These are phyloP conservation scores for Galeopsomyia nigrocyanea DNA, from an alignment of 2,888 invertebrate species.

Conservation along the genomic window DNA sequence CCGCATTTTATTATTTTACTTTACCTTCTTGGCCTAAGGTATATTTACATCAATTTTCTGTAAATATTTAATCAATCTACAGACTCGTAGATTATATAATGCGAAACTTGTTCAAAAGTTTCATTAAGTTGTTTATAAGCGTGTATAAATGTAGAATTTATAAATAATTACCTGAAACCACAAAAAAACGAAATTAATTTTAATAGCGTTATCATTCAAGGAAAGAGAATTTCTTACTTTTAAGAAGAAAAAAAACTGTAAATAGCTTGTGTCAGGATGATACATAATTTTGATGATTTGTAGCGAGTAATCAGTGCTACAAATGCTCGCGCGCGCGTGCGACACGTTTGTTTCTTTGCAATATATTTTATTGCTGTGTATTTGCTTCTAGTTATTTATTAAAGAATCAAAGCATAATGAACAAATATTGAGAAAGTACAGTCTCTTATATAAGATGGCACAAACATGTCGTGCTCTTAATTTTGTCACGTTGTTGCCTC, in stretches of 20 bases:
- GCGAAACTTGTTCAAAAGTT: slow-evolving; percentile 29
- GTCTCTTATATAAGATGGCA: not conserved
- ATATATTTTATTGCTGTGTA: slow-evolving; percentile 26
- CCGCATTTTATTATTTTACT: no score
- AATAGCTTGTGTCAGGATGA: slow-evolving; percentile 19
- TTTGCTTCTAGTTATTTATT: slow-evolving; percentile 15
- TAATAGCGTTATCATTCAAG: slow-evolving; percentile 25
- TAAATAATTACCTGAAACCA: slow-evolving; percentile 17
- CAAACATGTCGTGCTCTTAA: slow-evolving; percentile 8
- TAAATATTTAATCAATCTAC: slow-evolving; percentile 34
- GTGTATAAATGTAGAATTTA: slow-evolving; percentile 42
- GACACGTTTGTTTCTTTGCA: slow-evolving; percentile 4
- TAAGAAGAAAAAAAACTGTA: slow-evolving; percentile 27
- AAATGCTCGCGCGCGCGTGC: slow-evolving; percentile 4
- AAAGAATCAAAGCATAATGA: no score
- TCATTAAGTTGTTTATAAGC: slow-evolving; percentile 16
- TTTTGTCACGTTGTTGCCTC: slow-evolving; percentile 46
- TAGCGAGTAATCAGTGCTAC: slow-evolving; percentile 11
- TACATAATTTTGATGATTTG: slow-evolving; percentile 17
- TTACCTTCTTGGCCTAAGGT: no score
- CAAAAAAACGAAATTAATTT: slow-evolving; percentile 7
- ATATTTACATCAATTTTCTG: slow-evolving; percentile 14
- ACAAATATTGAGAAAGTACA: slow-evolving; percentile 1
- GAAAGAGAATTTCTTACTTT: slow-evolving; percentile 18
- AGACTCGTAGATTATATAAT: slow-evolving; percentile 1